Evolutionary conservation across 2,888 invertebrate genomes (phyloP).

Genomic region (Dicycla oo): DNA sequence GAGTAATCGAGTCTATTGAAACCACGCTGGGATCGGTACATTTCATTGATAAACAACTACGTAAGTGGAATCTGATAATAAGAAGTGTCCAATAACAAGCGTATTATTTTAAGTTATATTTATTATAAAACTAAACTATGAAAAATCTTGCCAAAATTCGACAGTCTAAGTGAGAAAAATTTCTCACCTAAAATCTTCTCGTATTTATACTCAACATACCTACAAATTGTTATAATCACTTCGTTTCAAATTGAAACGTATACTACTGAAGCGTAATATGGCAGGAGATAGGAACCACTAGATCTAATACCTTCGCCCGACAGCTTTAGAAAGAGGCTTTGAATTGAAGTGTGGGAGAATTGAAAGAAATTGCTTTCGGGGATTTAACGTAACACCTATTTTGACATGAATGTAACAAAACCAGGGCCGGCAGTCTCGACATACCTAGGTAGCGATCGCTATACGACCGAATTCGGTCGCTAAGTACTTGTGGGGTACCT

Average conservation of each 20-base stretch:
- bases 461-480: too few species aligned
- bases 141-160: not conserved
- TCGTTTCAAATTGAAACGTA: slow-evolving; percentile 50
- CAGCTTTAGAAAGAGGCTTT: slow-evolving; percentile 42
- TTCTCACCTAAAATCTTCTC: not conserved
- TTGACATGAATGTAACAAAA: slow-evolving; percentile 18
- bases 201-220: not conserved
- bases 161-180: not conserved
- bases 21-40: too few species aligned
- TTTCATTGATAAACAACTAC: not conserved
- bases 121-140: too few species aligned
- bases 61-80: not conserved
- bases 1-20: too few species aligned
- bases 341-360: slow-evolving; percentile 30
- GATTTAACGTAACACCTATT: slow-evolving; percentile 29
- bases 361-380: slow-evolving; percentile 55
- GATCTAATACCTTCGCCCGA: slow-evolving; percentile 50
- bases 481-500: too few species aligned
- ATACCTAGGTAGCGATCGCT: too few species aligned
- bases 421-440: too few species aligned
- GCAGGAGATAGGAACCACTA: slow-evolving; percentile 38
- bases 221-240: slow-evolving; percentile 24
- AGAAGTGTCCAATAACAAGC: too few species aligned
- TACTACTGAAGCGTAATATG: slow-evolving; percentile 47
- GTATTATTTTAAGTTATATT: too few species aligned